These are phyloP conservation scores for Hippolais icterina DNA, from an alignment of 2,113 vertebrate species.

Conservation along the genomic window DNA sequence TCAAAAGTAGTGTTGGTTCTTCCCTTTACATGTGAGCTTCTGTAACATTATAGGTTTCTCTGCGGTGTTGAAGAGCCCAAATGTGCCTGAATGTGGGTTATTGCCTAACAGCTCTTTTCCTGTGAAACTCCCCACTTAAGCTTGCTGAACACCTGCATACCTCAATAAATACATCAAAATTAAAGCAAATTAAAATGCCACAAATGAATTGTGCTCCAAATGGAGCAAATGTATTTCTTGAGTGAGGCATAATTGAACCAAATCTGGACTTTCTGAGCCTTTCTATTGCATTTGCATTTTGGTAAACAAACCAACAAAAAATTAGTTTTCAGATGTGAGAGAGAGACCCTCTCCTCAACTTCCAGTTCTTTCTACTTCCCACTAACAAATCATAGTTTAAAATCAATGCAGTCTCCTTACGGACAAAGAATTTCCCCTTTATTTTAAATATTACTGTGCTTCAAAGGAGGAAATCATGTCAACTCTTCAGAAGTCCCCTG, in stretches of 20 bases:
- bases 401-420: not conserved
- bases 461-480: not conserved
- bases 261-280: not conserved
- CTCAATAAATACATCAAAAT: not conserved
- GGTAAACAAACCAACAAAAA: not conserved
- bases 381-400: not conserved
- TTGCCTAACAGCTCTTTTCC: not conserved
- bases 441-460: not conserved
- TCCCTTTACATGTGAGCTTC: not conserved
- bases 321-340: not conserved
- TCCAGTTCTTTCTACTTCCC: not conserved
- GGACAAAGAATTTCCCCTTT: not conserved
- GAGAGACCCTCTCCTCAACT: not conserved
- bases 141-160: not conserved
- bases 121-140: not conserved
- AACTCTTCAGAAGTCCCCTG: not conserved
- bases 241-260: not conserved
- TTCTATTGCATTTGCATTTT: not conserved
- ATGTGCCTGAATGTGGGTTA: rapidly evolving
- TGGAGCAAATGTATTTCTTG: not conserved
- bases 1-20: not conserved
- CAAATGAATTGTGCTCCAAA: not conserved
- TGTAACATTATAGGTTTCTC: not conserved
- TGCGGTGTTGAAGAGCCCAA: not conserved
- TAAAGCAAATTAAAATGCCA: not conserved